Evolutionary conservation across 2,113 vertebrate genomes (phyloP), one percentile per base, ranked within the genome.

Genomic region (Anoplopoma fimbria): DNA sequence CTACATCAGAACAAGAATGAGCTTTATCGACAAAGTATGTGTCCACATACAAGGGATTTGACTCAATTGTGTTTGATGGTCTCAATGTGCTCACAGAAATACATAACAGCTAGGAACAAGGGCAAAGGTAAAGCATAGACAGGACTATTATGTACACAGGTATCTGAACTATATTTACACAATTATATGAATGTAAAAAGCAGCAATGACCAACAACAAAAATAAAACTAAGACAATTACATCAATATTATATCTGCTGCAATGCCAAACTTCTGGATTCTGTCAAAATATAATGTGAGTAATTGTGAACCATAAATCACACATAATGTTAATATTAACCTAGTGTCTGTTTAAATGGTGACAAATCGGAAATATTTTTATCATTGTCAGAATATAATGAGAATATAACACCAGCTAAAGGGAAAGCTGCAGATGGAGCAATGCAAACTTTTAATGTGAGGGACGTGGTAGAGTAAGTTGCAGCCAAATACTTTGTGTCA

Each of bases 301-400:
- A 85, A 91, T 79, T 71, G 31, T 33, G 42, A 27, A 61, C 23
- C 17, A 78, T 88, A 72, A 87, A 91, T 88, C 82, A 86, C 38
- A 27, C 31, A 23, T 36, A 29, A 45, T 65, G 25, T 53, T 36
- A 47, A 53, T 69, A 55, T 38, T 34, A 58, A 55, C 40, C 21
- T 8, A 27, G 58, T 65, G 40, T 47, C 69, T 73, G 60, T 61
- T 70, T 21, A 53, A 34, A 78, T 53, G 10, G 15, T 23, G 69
- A 55, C 13, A 67, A 62, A 75, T 67, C 53, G 14, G 40, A 63
- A 53, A 64, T 27, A 9, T 34, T 23, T 60, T 70, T 8, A 75
- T 79, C 71, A 33, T 25, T 67, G 72, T 72, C 51, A 63, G 45
- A 63, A 69, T 33, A 38, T 57, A n/a, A 47, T n/a, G n/a, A 29